Evolutionary conservation across 1,140 invertebrate species (phyloP), one percentile per base, ranked within the genome.

Genomic region (Lethocerus indicus): DNA sequence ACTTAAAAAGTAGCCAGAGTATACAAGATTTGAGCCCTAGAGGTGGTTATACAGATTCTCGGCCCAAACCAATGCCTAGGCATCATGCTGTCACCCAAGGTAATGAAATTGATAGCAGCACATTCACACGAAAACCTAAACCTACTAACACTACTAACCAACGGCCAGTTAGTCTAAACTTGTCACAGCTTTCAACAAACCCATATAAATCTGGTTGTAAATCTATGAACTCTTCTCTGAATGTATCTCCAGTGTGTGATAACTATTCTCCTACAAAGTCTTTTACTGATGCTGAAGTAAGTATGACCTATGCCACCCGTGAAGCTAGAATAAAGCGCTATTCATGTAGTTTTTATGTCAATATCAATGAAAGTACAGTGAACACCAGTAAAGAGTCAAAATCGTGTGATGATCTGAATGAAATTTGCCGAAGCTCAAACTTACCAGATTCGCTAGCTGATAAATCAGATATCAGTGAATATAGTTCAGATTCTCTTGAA

Each of bases 1-100:
- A 71, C 37, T 66, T 91, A 45, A 85, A 84, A 67, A 75, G 78
- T 52, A 89, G 85, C 65, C 86, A 89, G 63, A 83, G 80, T 58
- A 84, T 83, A 50, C 75, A 78, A 49, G 82, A 86, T 61, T 63
- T 86, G 27, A 80, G 73, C 59, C 67, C 69, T 75, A 60, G 63
- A 64, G 54, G 64, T 63, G 43, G 60, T 59, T 53, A 63, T 59
- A 63, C 57, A 39, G 67, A 63, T 62, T 58, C 65, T 52, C 65
- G 60, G 35, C 62, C 64, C 41, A 67, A 66, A 43, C 64, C 61
- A 49, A 61, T 64, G 50, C 61, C 60, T 0, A 64, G 64, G 57
- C 61, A 60, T 12, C 60, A 62, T 54, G 60, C 64, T 20, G 47
- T 50, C 5, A 32, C 37, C 20, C 47, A 63, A 66, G 47, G 53